A percentile compares a stretch with the other conserved stretches of the same genome.
These are phyloP conservation scores for Cerceris ruficornis DNA, from an alignment of 2,888 invertebrate species.

Conservation along the genomic window DNA sequence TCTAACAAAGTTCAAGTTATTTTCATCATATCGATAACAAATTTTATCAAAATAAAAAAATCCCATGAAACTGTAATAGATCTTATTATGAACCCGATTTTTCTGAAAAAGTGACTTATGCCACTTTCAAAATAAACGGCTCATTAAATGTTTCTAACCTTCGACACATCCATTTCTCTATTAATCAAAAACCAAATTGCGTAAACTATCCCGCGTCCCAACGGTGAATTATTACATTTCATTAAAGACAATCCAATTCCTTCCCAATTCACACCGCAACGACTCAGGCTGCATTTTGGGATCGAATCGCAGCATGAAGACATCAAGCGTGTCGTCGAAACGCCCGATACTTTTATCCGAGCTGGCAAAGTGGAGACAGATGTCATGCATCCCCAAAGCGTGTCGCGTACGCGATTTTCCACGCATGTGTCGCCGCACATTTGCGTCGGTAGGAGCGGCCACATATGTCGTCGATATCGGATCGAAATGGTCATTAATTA, in stretches of 20 bases:
- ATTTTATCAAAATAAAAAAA: too few species aligned
- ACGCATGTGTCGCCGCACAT: conserved; percentile 73
- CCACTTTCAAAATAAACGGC: too few species aligned
- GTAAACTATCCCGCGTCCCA: too few species aligned
- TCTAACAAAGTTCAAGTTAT: too few species aligned
- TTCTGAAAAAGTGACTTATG: too few species aligned
- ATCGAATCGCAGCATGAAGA: conserved; percentile 61
- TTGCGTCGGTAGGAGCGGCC: conserved; percentile 56
- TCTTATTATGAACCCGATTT: too few species aligned
- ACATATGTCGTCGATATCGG: conserved; percentile 65
- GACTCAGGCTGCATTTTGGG: background rate
- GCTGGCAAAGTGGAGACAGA: conserved; percentile 69
- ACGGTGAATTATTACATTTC: too few species aligned
- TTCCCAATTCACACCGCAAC: background rate
- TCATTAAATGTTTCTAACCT: too few species aligned
- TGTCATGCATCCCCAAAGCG: conserved; percentile 64
- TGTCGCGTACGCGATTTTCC: conserved; percentile 67
- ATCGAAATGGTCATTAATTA: conserved; percentile 57
- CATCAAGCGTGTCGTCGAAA: conserved; percentile 61
- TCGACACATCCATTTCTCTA: too few species aligned
- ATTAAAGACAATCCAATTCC: background rate
- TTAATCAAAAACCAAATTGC: too few species aligned
- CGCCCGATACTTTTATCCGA: conserved; percentile 53
- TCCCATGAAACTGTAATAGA: too few species aligned
- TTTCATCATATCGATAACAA: too few species aligned